Evolutionary conservation across 2,113 vertebrate species (phyloP).

Genomic region (Pituophis catenifer): DNA sequence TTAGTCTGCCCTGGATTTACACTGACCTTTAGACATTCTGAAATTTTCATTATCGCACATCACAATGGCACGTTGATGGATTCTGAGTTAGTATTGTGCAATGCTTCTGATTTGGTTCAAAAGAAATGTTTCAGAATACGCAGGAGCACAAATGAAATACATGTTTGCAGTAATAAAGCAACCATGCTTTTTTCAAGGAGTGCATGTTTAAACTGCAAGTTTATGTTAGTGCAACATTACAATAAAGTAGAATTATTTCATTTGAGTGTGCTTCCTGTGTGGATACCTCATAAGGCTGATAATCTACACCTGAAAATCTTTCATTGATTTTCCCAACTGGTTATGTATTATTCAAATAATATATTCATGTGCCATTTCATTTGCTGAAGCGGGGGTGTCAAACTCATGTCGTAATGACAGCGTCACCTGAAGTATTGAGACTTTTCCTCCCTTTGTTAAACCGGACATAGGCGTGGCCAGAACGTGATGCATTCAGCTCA

Average conservation of each 20-base stretch:
- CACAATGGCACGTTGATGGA: neutral
- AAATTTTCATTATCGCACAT: neutral
- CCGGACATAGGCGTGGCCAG: too few species aligned
- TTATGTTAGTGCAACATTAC: neutral
- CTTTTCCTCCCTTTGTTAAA: too few species aligned
- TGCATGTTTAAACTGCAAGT: neutral
- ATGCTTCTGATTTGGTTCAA: neutral
- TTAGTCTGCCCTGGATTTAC: neutral
- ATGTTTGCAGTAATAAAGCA: neutral
- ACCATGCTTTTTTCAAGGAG: neutral
- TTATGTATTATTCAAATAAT: neutral
- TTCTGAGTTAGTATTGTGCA: neutral
- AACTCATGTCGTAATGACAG: rapidly evolving
- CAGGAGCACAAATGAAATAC: neutral
- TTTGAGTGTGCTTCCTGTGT: neutral
- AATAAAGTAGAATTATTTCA: neutral
- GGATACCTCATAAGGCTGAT: neutral
- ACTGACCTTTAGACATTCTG: neutral
- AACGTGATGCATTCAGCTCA: too few species aligned
- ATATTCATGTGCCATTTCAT: neutral
- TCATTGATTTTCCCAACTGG: neutral
- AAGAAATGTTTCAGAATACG: neutral
- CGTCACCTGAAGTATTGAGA: too few species aligned
- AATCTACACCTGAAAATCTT: neutral
- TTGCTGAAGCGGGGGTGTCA: neutral